Conservation (phyloP, 2,888 invertebrate genomes). For the Polyommatus icarus region DNA sequence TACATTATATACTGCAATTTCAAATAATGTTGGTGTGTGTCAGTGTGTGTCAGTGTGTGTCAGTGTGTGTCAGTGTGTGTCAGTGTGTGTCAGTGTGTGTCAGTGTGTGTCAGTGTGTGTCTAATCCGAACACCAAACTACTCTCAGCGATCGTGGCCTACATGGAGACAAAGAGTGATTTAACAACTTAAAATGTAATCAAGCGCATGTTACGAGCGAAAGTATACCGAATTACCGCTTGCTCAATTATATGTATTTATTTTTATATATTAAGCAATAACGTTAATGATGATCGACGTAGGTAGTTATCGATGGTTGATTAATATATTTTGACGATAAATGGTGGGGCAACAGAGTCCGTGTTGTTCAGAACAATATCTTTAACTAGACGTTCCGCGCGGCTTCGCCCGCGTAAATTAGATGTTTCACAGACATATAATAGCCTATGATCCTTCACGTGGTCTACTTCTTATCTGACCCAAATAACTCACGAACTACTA, state of each 20-base stretch:
- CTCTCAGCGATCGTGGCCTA: slow-evolving; percentile 17
- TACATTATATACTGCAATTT: too few species aligned
- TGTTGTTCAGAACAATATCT: too few species aligned
- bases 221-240: slow-evolving; percentile 30
- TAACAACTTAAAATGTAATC: slow-evolving; percentile 30
- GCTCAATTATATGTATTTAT: slow-evolving; percentile 35
- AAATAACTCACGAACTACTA: too few species aligned
- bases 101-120: background rate
- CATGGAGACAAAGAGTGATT: slow-evolving; percentile 27
- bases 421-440: too few species aligned
- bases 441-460: too few species aligned
- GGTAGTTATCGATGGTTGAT: background rate
- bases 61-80: background rate
- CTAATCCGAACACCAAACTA: background rate
- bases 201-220: slow-evolving; percentile 32
- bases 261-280: slow-evolving; percentile 26
- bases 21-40: background rate
- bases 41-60: background rate
- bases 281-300: background rate
- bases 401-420: too few species aligned
- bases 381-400: too few species aligned
- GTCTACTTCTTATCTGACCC: too few species aligned
- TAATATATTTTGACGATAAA: background rate
- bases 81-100: background rate
- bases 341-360: background rate